Base-by-base conservation (phyloP, 2,888 invertebrate genomes). In the Epinotia ramella region DNA sequence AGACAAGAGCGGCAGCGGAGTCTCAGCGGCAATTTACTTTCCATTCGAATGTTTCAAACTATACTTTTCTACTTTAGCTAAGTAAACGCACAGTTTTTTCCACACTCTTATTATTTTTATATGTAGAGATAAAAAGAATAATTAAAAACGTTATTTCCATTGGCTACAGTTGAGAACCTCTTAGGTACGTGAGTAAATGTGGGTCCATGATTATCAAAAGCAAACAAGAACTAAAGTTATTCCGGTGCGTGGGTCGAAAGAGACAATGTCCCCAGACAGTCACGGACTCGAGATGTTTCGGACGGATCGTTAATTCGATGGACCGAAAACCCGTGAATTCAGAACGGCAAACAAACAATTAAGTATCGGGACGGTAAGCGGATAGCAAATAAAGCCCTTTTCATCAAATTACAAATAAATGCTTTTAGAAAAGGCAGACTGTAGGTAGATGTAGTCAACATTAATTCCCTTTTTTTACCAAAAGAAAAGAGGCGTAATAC, bases 171-270 rank as follows among this genome's bases (percentile, higher is more conserved):
- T 46, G 49, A 33, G 53, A 60, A 33, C 49, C 24, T 49, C 18
- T 20, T 67, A n/a, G n/a, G n/a, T n/a, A 60, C 67, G 67, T 66
- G 68, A 68, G 73, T 73, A 73, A 68, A 73, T 73, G 68, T 73
- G 73, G 68, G 68, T 62, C 60, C 68, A 60, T 73, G 68, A 62
- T 71, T 68, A 73, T 40, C 67, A 57, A 73, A 73, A 64, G 53
- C 64, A 73, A 65, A 62, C 64, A 73, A 64, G 69, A 69, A 67
- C 53, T 60, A 7, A 68, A 63, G 60, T 18, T 65, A 59, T 75
- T 70, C 57, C 16, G 44, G 62, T 64, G 70, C 69, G 74, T 75
- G 70, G 70, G 70, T 18, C 12, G 74, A 67, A 33, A 62, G 53
- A 67, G 67, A 68, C 73, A 73, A 73, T 73, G 68, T 68, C 24